phyloP scores from a whole-genome alignment of 2,888 invertebrate species.

The Trachelus tabidus region DNA sequence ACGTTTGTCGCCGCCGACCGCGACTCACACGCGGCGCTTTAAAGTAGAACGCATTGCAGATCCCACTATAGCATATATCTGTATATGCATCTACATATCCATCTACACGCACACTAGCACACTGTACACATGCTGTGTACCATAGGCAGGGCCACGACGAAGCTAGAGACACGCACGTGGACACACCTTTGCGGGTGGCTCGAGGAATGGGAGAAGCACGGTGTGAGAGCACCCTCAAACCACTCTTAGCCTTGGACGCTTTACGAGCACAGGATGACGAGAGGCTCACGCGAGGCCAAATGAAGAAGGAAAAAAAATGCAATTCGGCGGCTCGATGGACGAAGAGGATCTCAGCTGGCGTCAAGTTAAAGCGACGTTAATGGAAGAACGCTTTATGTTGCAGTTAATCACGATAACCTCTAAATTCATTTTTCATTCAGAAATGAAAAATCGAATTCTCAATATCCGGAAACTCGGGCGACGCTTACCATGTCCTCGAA shows the following conservation, averaged over 20 bases:
- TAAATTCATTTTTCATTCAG: background rate
- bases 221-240: background rate
- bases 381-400: background rate
- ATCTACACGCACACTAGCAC: too few species aligned
- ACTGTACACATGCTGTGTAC: too few species aligned
- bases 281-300: background rate
- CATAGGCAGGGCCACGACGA: too few species aligned
- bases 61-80: too few species aligned
- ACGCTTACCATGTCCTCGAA: background rate
- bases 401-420: background rate
- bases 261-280: too few species aligned
- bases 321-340: background rate
- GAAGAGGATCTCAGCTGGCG: background rate
- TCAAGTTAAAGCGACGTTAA: background rate
- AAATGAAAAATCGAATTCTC: background rate
- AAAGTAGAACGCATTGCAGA: too few species aligned
- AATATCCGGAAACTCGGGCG: background rate
- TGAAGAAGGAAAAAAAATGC: background rate
- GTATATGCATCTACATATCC: too few species aligned
- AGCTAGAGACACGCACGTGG: too few species aligned
- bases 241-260: background rate
- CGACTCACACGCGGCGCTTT: too few species aligned
- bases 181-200: background rate
- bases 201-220: background rate
- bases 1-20: too few species aligned